Percentiles rank a stretch among this genome's conserved stretches.
These are phyloP conservation scores for Piliocolobus tephrosceles DNA, from an alignment of 2,113 vertebrate genomes.

Conservation along the genomic window DNA sequence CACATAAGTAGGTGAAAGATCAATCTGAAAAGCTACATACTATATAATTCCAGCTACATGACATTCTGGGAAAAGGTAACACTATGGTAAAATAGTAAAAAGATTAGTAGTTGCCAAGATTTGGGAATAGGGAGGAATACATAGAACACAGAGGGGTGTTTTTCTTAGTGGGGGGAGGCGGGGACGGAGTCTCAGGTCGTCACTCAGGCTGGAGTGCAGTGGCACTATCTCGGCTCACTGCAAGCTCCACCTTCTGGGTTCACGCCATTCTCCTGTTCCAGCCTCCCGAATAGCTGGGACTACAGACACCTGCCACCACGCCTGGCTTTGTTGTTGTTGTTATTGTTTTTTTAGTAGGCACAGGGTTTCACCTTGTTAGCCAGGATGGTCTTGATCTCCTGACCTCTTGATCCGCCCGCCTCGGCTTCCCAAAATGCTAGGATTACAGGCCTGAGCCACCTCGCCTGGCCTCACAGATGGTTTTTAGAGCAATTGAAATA, in stretches of 20 bases:
- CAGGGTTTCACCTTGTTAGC: no score
- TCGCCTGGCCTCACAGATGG: neutral
- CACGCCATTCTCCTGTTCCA: fast-evolving
- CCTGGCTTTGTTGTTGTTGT: no score
- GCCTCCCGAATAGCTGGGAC: no score
- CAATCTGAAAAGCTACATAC: neutral
- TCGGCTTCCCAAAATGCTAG: no score
- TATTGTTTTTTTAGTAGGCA: no score
- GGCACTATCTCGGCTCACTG: no score
- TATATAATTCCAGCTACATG: neutral
- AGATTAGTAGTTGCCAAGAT: neutral
- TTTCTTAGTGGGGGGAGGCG: fast-evolving
- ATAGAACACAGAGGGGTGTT: neutral
- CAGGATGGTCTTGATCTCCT: no score
- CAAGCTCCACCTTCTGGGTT: no score
- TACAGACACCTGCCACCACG: no score
- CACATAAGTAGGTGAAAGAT: neutral
- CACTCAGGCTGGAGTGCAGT: no score
- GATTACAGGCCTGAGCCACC: no score
- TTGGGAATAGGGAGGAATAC: neutral
- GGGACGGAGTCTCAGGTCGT: fast-evolving
- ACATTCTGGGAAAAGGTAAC: neutral
- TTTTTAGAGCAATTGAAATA: neutral
- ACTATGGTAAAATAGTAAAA: neutral
- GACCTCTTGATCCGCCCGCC: no score